A percentile compares a stretch with the other conserved stretches of the same genome.
Conservation (phyloP, 2,797 vertebrate species). For the Moxostoma hubbsi region DNA sequence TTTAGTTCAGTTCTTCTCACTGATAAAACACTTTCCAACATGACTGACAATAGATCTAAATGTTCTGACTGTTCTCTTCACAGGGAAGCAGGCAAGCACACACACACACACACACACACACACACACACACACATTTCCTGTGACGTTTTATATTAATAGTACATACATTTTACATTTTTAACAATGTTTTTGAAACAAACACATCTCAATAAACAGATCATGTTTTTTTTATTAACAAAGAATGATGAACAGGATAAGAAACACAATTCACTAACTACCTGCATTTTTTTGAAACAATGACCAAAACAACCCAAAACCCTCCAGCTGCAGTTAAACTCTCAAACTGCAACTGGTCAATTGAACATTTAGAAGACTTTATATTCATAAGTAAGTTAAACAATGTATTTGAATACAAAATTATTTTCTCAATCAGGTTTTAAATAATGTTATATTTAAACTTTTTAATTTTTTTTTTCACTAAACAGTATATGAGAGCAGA, state of each 20-base stretch:
- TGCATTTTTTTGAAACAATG: not conserved
- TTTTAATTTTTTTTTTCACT: no score
- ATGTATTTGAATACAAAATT: not conserved
- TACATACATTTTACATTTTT: no score
- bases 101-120: no score
- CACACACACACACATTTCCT: no score
- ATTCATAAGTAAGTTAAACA: not conserved
- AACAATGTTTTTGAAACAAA: not conserved
- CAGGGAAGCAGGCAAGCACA: no score
- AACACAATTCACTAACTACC: not conserved
- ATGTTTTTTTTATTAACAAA: not conserved
- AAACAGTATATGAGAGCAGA: no score
- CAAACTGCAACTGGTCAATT: not conserved
- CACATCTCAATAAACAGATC: not conserved
- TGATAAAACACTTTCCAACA: no score
- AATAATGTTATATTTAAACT: no score
- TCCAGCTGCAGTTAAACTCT: not conserved
- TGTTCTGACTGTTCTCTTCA: no score
- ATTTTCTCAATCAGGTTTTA: not conserved
- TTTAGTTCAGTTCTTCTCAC: no score
- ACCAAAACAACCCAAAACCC: not conserved
- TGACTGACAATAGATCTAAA: no score
- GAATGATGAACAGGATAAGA: not conserved
- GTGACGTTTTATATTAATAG: no score
- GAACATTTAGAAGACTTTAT: not conserved